Evolutionary conservation across 2,113 vertebrate species (phyloP).

Genomic region (Cynopterus brachyotis): DNA sequence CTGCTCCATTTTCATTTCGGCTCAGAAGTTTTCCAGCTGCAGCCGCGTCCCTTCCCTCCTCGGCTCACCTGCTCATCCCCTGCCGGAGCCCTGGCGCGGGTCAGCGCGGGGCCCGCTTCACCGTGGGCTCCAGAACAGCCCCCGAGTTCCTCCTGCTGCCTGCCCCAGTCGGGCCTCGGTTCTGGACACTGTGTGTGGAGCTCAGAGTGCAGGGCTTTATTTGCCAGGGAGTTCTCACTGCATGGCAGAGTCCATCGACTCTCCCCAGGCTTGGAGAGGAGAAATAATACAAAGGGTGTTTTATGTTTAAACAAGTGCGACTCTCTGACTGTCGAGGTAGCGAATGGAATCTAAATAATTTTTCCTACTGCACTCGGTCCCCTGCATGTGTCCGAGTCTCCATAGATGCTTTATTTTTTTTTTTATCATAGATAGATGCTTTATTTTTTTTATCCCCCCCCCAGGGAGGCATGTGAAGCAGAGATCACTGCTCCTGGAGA

Average conservation of each 20-base stretch:
- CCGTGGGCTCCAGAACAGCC: constrained; percentile 75
- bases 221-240: constrained; percentile 69
- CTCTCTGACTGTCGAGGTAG: constrained; percentile 20
- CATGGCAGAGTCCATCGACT: constrained; percentile 71
- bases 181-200: constrained; percentile 67
- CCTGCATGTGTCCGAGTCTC: constrained; percentile 53
- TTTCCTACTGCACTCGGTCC: constrained; percentile 52
- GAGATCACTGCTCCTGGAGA: constrained; percentile 75
- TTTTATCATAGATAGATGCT: constrained; percentile 15
- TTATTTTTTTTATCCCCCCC: constrained; percentile 25
- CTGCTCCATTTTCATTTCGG: constrained; percentile 86
- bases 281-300: background rate
- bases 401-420: constrained; percentile 51
- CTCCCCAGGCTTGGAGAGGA: background rate
- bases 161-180: constrained; percentile 76
- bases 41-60: constrained; percentile 83
- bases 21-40: constrained; percentile 90
- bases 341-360: constrained; percentile 67
- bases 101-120: constrained; percentile 77
- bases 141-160: constrained; percentile 69
- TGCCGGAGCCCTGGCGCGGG: constrained; percentile 81
- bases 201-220: constrained; percentile 62
- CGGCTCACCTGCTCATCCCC: constrained; percentile 84
- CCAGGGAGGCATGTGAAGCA: constrained; percentile 67
- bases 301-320: background rate